Percentiles rank a stretch among this genome's conserved stretches.
Evolutionary conservation across 2,888 invertebrate species (phyloP).

Genomic region (Hipparchia semele): DNA sequence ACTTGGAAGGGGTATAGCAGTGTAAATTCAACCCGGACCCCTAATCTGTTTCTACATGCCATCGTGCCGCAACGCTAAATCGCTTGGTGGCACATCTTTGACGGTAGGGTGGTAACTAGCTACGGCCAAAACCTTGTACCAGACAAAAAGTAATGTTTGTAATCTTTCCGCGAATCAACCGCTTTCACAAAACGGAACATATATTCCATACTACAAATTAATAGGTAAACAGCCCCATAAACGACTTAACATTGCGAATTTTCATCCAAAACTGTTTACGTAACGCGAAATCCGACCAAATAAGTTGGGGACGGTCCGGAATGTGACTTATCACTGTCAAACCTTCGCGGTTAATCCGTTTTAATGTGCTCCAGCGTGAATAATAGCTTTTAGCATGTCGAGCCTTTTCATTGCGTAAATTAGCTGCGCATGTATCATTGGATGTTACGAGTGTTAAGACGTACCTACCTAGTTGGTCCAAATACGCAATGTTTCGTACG

Average conservation of each 20-base stretch:
- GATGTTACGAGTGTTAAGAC: constrained; percentile 22
- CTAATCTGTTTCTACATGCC: too few relatives aligned
- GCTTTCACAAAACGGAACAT: too few relatives aligned
- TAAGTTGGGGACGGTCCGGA: constrained; percentile 31
- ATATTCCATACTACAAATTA: neutral
- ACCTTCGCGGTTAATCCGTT: constrained; percentile 41
- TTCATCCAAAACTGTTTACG: constrained; percentile 19
- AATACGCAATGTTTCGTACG: neutral
- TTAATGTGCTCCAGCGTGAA: constrained; percentile 37
- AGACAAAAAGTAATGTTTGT: too few relatives aligned
- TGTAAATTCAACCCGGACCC: too few relatives aligned
- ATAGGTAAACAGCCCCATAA: constrained; percentile 1
- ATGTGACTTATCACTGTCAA: constrained; percentile 41
- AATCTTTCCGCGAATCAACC: too few relatives aligned
- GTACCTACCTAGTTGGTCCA: neutral
- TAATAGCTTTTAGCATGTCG: constrained; percentile 37
- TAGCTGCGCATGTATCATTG: constrained; percentile 33
- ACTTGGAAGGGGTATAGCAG: too few relatives aligned
- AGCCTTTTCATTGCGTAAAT: constrained; percentile 38
- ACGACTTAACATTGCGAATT: constrained; percentile 18
- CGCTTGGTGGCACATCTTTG: too few relatives aligned
- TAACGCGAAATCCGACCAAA: constrained; percentile 31
- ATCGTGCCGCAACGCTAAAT: too few relatives aligned
- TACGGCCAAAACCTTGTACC: too few relatives aligned
- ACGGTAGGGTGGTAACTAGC: too few relatives aligned